Evolutionary conservation across 1,140 invertebrate species (phyloP).

Genomic region (Odontomachus brunneus): DNA sequence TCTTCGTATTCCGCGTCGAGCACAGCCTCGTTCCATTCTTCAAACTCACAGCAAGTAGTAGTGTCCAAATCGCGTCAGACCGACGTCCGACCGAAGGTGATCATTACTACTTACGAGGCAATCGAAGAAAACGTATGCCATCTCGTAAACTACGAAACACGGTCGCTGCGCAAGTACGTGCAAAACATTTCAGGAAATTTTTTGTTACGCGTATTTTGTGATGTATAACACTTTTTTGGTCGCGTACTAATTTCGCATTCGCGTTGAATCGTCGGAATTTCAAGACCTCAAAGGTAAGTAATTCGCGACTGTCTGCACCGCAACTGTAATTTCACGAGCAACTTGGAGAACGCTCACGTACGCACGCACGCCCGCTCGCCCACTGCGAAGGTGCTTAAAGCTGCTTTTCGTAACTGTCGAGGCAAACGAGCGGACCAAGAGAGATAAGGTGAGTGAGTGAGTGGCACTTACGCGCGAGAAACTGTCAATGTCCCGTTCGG

Average conservation of each 20-base stretch:
- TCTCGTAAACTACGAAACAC: too few relatives aligned
- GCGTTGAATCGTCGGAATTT: neutral
- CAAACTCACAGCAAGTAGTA: too few relatives aligned
- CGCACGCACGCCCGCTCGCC: neutral
- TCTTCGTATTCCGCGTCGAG: too few relatives aligned
- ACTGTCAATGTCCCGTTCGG: slow-evolving; percentile 55
- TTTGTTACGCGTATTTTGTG: too few relatives aligned
- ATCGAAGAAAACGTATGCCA: too few relatives aligned
- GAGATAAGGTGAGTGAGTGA: slow-evolving; percentile 50
- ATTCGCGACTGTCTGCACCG: slow-evolving; percentile 6
- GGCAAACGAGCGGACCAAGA: slow-evolving; percentile 36
- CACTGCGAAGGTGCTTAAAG: slow-evolving; percentile 22
- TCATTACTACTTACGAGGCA: too few relatives aligned
- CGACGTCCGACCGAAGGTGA: too few relatives aligned
- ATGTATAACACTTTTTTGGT: too few relatives aligned
- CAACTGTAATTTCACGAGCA: slow-evolving; percentile 25
- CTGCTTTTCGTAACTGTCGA: slow-evolving; percentile 4
- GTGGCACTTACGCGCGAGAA: slow-evolving; percentile 32
- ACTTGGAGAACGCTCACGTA: neutral
- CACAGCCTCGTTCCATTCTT: too few relatives aligned
- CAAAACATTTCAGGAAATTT: slow-evolving; percentile 29
- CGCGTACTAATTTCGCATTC: neutral
- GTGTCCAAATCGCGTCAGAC: too few relatives aligned
- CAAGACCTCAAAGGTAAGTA: slow-evolving; percentile 48
- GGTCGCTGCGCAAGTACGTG: slow-evolving; percentile 5